Conservation (phyloP, 2,888 invertebrate genomes). For the Synergus gifuensis region DNA sequence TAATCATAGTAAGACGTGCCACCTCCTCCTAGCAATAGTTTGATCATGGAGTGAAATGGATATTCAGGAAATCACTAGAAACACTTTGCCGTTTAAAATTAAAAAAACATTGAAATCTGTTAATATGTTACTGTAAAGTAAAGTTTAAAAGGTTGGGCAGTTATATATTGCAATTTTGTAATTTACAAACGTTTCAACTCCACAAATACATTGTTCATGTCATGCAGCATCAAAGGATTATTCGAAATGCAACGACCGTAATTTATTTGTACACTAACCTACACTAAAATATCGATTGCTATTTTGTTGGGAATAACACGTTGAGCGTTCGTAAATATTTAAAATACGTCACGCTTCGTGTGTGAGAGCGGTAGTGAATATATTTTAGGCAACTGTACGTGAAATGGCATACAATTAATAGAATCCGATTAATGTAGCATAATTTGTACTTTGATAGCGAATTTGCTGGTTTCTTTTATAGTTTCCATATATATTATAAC, state of each 20-base stretch:
- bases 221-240: constrained; percentile 38
- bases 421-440: neutral
- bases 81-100: too few species aligned
- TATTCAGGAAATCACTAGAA: too few species aligned
- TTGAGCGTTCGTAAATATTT: constrained; percentile 63
- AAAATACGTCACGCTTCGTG: constrained; percentile 58
- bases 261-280: constrained; percentile 60
- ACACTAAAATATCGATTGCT: constrained; percentile 63
- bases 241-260: constrained; percentile 57
- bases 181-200: constrained; percentile 11
- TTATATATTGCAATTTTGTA: neutral
- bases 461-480: neutral
- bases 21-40: too few species aligned
- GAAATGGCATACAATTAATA: constrained; percentile 54
- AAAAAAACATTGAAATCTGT: neutral
- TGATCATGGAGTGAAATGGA: too few species aligned
- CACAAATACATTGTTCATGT: constrained; percentile 11
- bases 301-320: constrained; percentile 59
- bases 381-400: constrained; percentile 56
- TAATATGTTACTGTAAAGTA: neutral
- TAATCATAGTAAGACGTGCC: too few species aligned
- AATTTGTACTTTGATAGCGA: neutral
- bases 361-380: constrained; percentile 59
- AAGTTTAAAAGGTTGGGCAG: neutral
- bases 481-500: too few species aligned